phyloP scores from a whole-genome alignment of 2,797 vertebrate species.

The Xenopus petersii region DNA sequence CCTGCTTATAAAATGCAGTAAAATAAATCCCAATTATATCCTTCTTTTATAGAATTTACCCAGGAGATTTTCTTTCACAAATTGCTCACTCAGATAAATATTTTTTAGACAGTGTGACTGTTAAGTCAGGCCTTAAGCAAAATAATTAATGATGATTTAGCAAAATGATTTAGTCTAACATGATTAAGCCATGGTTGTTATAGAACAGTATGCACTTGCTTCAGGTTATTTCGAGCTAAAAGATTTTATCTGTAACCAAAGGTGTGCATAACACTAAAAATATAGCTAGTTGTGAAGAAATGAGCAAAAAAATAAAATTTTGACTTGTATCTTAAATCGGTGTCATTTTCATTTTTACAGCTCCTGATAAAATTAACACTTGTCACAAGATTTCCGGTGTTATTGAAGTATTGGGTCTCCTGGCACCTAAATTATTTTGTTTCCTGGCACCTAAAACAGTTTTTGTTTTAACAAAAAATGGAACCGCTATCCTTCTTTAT shows the following conservation, averaged over 20 bases:
- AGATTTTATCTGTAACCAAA: slow-evolving; percentile 11
- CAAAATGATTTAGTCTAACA: background rate
- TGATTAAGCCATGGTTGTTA: slow-evolving; percentile 1
- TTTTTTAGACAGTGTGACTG: slow-evolving; percentile 22
- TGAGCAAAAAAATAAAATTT: too few relatives aligned
- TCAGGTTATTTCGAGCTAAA: slow-evolving; percentile 11
- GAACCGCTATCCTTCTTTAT: too few relatives aligned
- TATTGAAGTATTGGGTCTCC: too few relatives aligned
- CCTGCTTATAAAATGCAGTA: slow-evolving; percentile 44
- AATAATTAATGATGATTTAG: slow-evolving; percentile 27
- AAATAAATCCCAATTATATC: slow-evolving; percentile 37
- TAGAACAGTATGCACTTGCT: slow-evolving; percentile 10
- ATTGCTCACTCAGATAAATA: slow-evolving; percentile 30
- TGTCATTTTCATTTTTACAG: too few relatives aligned
- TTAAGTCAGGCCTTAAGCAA: slow-evolving; percentile 24
- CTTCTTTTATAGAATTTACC: slow-evolving; percentile 31
- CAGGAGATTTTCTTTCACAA: slow-evolving; percentile 1
- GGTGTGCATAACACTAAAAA: background rate
- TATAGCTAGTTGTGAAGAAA: too few relatives aligned
- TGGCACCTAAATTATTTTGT: too few relatives aligned
- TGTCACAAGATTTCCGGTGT: too few relatives aligned
- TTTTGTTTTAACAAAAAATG: too few relatives aligned
- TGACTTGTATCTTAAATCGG: too few relatives aligned
- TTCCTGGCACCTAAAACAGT: too few relatives aligned
- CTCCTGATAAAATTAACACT: too few relatives aligned